Evolutionary conservation across 2,797 vertebrate species (phyloP).

Genomic region (Poeciliopsis turneri): DNA sequence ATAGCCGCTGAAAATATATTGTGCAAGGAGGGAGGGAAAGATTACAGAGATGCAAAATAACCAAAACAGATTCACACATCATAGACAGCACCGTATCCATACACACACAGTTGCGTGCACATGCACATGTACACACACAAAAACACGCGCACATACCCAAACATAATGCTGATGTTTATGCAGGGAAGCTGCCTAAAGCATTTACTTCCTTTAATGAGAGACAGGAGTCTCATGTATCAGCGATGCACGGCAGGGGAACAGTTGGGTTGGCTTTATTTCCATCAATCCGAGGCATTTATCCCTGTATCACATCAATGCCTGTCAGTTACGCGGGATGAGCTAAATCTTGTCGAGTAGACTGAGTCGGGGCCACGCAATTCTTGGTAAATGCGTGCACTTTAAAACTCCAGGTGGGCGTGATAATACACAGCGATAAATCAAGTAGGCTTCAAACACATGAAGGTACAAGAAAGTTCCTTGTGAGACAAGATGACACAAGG

Average conservation of each 20-base stretch:
- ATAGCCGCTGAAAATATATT: conserved; percentile 70
- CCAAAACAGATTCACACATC: conserved; percentile 57
- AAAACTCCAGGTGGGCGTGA: conserved; percentile 48
- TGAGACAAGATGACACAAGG: conserved; percentile 67
- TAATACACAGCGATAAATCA: conserved; percentile 51
- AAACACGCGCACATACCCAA: conserved; percentile 15
- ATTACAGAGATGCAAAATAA: conserved; percentile 73
- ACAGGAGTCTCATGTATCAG: conserved; percentile 79
- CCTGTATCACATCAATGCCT: conserved; percentile 77
- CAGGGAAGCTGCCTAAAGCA: conserved; percentile 72
- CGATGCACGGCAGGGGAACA: conserved; percentile 76
- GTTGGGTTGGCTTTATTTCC: conserved; percentile 76
- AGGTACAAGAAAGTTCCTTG: conserved; percentile 62
- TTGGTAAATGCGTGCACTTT: conserved; percentile 52
- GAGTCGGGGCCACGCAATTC: conserved; percentile 50
- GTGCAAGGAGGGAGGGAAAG: conserved; percentile 62
- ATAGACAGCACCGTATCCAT: conserved; percentile 16
- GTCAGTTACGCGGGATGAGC: conserved; percentile 70
- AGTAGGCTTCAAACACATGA: conserved; percentile 33
- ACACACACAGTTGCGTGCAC: conserved; percentile 22
- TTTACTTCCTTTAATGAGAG: conserved; percentile 82
- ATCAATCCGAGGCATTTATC: conserved; percentile 76
- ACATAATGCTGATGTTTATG: conserved; percentile 55
- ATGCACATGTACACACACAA: conserved; percentile 24
- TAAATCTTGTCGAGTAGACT: conserved; percentile 65